Percentiles rank a stretch among this genome's conserved stretches.
Evolutionary conservation across 1,140 invertebrate genomes (phyloP).

Genomic region (Diuraphis noxia): DNA sequence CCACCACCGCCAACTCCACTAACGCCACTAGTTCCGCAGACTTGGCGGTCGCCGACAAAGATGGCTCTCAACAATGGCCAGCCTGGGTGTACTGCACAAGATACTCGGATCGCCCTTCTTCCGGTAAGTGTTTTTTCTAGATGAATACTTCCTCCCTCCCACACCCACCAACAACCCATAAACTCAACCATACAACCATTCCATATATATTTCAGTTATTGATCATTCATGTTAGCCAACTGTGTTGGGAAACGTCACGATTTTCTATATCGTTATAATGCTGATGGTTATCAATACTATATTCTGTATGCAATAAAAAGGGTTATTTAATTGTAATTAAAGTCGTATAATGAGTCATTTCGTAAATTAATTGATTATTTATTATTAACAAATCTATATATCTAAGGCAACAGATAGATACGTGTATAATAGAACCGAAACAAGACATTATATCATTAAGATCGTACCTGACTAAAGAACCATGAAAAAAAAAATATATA

Average conservation of each 20-base stretch:
- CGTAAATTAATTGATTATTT: not conserved
- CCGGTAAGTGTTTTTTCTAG: slow-evolving; percentile 65
- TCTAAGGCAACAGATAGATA: not conserved
- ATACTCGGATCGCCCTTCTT: slow-evolving; percentile 92
- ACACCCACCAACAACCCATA: no score
- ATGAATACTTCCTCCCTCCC: not conserved
- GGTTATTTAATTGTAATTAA: not conserved
- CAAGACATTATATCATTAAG: not conserved
- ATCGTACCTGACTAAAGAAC: not conserved
- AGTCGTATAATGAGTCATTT: not conserved
- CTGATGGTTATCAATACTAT: not conserved
- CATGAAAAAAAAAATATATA: not conserved
- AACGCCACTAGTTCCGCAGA: not conserved
- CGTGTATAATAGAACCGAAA: not conserved
- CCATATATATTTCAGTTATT: no score
- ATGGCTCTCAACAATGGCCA: slow-evolving; percentile 66
- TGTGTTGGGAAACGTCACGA: not conserved
- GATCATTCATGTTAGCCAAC: not conserved
- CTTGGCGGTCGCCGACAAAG: not conserved
- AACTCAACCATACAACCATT: no score
- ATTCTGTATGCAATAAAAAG: not conserved
- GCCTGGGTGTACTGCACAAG: slow-evolving; percentile 92
- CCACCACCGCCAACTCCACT: not conserved
- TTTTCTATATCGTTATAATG: not conserved
- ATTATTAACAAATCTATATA: not conserved